Evolutionary conservation across 2,113 vertebrate genomes (phyloP).

Genomic region (Seriola dumerili): DNA sequence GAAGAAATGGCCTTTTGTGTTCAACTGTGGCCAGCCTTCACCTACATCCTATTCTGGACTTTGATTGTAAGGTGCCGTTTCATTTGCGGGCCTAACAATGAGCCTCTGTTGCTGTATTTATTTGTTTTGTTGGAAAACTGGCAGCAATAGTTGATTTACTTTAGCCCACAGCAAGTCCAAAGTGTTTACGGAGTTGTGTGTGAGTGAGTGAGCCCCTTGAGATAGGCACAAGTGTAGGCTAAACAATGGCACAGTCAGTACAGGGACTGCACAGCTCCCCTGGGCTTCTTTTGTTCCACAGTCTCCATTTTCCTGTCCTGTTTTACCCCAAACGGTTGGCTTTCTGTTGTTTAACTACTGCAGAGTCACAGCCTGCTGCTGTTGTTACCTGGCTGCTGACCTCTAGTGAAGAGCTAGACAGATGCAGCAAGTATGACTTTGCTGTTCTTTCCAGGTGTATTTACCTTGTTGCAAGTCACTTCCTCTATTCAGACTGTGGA

Average conservation of each 20-base stretch:
- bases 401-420: slow-evolving; percentile 24
- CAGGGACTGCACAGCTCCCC: slow-evolving; percentile 28
- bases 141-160: slow-evolving; percentile 51
- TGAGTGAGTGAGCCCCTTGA: slow-evolving; percentile 34
- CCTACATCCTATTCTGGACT: slow-evolving; percentile 25
- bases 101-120: slow-evolving; percentile 53
- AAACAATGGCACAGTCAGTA: slow-evolving; percentile 50
- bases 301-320: slow-evolving; percentile 37
- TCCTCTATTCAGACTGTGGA: not conserved
- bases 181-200: slow-evolving; percentile 16
- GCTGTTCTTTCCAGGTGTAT: slow-evolving; percentile 16
- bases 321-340: slow-evolving; percentile 16
- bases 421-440: slow-evolving; percentile 22
- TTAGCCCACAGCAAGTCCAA: slow-evolving; percentile 21
- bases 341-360: slow-evolving; percentile 16
- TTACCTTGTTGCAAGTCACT: not conserved
- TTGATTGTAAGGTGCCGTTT: slow-evolving; percentile 34
- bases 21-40: slow-evolving; percentile 1
- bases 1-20: slow-evolving; percentile 44
- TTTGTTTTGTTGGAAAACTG: slow-evolving; percentile 46
- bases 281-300: slow-evolving; percentile 46
- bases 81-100: slow-evolving; percentile 49
- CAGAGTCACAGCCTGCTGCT: slow-evolving; percentile 5
- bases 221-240: slow-evolving; percentile 19
- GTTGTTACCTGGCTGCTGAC: slow-evolving; percentile 9